Base-by-base conservation (phyloP, 2,888 invertebrate genomes). In the Ophion costatus region DNA sequence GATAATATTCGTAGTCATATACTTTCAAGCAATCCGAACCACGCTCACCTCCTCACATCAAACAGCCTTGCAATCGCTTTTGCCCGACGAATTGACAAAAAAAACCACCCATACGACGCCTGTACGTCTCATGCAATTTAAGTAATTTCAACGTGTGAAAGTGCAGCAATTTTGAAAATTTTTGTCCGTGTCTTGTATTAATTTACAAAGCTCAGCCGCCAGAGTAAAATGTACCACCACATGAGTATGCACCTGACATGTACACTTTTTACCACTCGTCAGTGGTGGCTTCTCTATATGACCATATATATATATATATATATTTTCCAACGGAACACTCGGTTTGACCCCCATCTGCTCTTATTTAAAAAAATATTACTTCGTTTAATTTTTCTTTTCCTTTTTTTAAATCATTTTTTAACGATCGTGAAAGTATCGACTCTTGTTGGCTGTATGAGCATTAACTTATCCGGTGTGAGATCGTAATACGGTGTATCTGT, bases 401-500 rank as follows among this genome's bases (percentile, higher is more conserved):
- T 24, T 67, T 20, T 20, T 76, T 76, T 29, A 11, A 11, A 45
- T 45, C 3, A 45, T 45, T 77, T 66, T 61, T 76, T 64, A 80
- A 76, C 85, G 85, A 85, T 85, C 85, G 82, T 76, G 82, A 82
- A 85, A 85, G 85, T 85, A 85, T 85, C 84, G 71, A 71, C 70
- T 70, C 79, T 76, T 45, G 45, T 45, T 73, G 73, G 71, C 71
- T 73, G 45, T 82, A 82, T 80, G 57, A 82, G 82, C 85, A 85
- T 85, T 82, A 85, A 82, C 82, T 85, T 85, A 85, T 85, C 85
- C 82, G 85, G 85, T 82, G 85, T 75, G 75, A 85, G 82, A 85
- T 85, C 85, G 82, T 85, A 85, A 85, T 85, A 82, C 85, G 82
- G 82, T 45, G 11, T 79, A 71, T 78, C 38, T 24, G 45, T 74